Base-by-base conservation (phyloP, 2,888 invertebrate species). In the Apamea anceps region DNA sequence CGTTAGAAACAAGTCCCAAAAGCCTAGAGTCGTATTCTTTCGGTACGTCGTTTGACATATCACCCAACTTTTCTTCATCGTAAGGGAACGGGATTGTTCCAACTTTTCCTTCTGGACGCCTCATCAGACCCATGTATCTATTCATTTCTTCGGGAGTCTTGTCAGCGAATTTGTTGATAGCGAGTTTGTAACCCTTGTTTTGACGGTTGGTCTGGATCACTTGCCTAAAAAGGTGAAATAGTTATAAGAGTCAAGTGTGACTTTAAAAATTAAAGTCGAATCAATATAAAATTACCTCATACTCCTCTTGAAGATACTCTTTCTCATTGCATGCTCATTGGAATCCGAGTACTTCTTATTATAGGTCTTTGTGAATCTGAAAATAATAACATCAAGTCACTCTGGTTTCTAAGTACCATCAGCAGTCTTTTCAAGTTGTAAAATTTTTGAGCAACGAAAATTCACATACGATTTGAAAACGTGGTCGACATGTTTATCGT, bases 11-110 rank as follows among this genome's bases (percentile, higher is more conserved):
- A 4, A 93, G 80, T 8, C 95, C 96, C 4, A 89, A 74, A 48
- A 94, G 85, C 70, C 96, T 94, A 4, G 90, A 82, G 81, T 96
- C 96, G 66, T 92, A 93, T 79, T 94, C 92, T 2, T 71, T 74
- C 2, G 96, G 96, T 45, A 96, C 80, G 0, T 86, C 83, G 1
- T 84, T 80, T 4, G 81, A 89, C 13, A 92, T 28, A 6, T 91
- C 83, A 2, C 87, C 81, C 4, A 95, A 8, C 21, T 90, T 85
- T 0, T 81, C 32, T 42, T 91, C 81, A 6, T 88, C 88, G 80
- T 96, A 96, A 0, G 95, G 95, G 77, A 96, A 96, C 0, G 93
- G 91, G 8, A 93, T 83, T 2, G 90, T 94, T 60, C 95, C 95
- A 8, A 84, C 72, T 83, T 92, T 91, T 63, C 94, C 92, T 62